Evolutionary conservation across 1,140 invertebrate species (phyloP).

Genomic region (Dreissena polymorpha): DNA sequence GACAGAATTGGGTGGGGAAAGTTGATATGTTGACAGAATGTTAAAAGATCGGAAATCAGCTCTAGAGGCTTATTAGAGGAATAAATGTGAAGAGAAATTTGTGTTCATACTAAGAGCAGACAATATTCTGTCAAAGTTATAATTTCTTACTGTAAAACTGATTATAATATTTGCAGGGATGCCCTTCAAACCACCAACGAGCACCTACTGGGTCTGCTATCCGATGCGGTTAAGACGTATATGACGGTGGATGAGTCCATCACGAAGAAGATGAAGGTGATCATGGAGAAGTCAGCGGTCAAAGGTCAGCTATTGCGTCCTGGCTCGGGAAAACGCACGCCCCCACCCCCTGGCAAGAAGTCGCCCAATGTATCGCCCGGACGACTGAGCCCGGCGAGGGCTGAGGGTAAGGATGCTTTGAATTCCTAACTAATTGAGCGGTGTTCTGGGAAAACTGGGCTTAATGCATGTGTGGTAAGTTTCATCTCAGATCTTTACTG

Average conservation of each 20-base stretch:
- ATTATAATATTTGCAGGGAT: constrained; percentile 58
- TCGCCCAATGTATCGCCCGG: constrained; percentile 52
- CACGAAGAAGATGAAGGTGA: constrained; percentile 60
- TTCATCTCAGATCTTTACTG: no score
- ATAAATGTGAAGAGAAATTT: no score
- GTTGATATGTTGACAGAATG: no score
- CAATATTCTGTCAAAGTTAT: background rate
- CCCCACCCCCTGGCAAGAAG: constrained; percentile 41
- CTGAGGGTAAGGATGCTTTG: constrained; percentile 31
- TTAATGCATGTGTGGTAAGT: no score
- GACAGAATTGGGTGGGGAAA: no score
- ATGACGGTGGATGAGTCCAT: constrained; percentile 74
- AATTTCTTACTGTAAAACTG: background rate
- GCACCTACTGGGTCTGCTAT: constrained; percentile 71
- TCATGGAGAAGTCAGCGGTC: constrained; percentile 36
- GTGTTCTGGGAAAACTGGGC: background rate
- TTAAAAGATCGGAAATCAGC: no score
- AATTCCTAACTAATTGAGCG: background rate
- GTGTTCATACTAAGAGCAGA: background rate
- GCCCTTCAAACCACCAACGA: constrained; percentile 71
- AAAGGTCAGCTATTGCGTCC: constrained; percentile 9
- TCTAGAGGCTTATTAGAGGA: no score
- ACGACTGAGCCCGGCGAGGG: constrained; percentile 39
- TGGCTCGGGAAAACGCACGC: constrained; percentile 30
- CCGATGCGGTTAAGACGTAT: constrained; percentile 72